A percentile compares a stretch with the other conserved stretches of the same genome.
These are phyloP conservation scores for Ascaphus truei DNA, from an alignment of 2,113 vertebrate species.

Conservation along the genomic window DNA sequence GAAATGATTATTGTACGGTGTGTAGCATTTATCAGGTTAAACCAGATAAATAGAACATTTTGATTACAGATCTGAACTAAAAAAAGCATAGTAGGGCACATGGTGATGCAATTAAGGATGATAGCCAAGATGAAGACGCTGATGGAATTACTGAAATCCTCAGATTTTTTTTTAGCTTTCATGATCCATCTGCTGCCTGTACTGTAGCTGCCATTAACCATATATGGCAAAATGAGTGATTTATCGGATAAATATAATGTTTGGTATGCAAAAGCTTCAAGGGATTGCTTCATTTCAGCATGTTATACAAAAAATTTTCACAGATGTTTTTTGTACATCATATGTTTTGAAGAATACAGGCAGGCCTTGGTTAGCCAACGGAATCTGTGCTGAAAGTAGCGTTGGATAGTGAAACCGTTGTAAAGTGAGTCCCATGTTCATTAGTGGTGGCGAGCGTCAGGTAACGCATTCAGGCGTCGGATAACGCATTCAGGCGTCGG, in stretches of 20 bases:
- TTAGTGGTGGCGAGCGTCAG: too few relatives aligned
- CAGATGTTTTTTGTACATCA: background rate
- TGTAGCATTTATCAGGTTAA: background rate
- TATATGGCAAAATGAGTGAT: slow-evolving; percentile 4
- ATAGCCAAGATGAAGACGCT: slow-evolving; percentile 5
- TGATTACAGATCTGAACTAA: slow-evolving; percentile 5
- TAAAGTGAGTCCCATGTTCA: too few relatives aligned
- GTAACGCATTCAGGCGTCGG: too few relatives aligned
- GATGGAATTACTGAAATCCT: slow-evolving; percentile 25
- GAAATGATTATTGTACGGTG: background rate
- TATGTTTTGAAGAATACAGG: too few relatives aligned
- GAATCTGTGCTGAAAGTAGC: too few relatives aligned
- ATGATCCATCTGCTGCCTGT: slow-evolving; percentile 25
- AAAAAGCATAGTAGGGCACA: background rate
- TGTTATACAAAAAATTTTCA: background rate
- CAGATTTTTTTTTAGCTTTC: slow-evolving; percentile 4
- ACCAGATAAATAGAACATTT: slow-evolving; percentile 20
- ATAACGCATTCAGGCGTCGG: too few relatives aligned
- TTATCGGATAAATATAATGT: slow-evolving; percentile 21
- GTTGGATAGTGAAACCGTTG: too few relatives aligned
- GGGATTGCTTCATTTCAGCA: background rate
- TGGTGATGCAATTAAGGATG: background rate
- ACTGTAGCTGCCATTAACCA: background rate
- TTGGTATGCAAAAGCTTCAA: slow-evolving; percentile 1
- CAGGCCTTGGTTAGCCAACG: too few relatives aligned